Percentiles rank a stretch among this genome's conserved stretches.
Evolutionary conservation across 2,888 invertebrate genomes (phyloP).

Genomic region (Drepanosiphum platanoidis): DNA sequence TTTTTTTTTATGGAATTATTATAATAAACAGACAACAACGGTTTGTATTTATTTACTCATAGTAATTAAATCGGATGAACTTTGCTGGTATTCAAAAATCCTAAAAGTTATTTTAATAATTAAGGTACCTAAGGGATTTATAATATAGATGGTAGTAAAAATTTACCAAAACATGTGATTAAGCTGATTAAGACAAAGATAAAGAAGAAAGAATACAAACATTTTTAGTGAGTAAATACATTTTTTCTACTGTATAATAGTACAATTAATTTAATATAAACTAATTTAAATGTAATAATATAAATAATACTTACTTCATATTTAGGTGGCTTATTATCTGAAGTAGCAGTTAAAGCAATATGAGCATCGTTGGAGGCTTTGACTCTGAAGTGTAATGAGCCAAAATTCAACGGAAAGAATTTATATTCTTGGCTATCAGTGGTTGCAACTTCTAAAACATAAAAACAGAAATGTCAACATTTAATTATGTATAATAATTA

Average conservation of each 20-base stretch:
- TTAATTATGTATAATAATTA: background rate
- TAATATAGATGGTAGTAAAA: too few species aligned
- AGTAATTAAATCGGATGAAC: too few species aligned
- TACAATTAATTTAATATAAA: too few species aligned
- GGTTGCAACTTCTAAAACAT: slow-evolving; percentile 54
- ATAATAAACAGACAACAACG: too few species aligned
- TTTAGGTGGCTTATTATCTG: slow-evolving; percentile 80
- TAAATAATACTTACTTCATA: slow-evolving; percentile 76
- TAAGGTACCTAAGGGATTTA: too few species aligned
- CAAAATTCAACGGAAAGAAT: slow-evolving; percentile 56
- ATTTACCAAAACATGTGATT: too few species aligned
- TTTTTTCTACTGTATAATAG: slow-evolving; percentile 16
- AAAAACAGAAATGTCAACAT: background rate
- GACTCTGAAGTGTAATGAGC: slow-evolving; percentile 73
- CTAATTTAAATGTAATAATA: slow-evolving; percentile 32
- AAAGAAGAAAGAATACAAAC: background rate
- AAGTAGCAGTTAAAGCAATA: slow-evolving; percentile 79
- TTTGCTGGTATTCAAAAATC: too few species aligned
- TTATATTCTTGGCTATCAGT: slow-evolving; percentile 54
- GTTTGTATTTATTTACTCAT: too few species aligned
- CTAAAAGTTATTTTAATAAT: too few species aligned
- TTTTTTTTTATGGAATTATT: too few species aligned
- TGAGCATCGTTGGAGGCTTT: slow-evolving; percentile 86
- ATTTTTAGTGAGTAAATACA: background rate
- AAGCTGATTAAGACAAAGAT: too few species aligned